Evolutionary conservation across 2,888 invertebrate species (phyloP), one percentile per base, ranked within the genome.

Genomic region (Sesamia inferens): DNA sequence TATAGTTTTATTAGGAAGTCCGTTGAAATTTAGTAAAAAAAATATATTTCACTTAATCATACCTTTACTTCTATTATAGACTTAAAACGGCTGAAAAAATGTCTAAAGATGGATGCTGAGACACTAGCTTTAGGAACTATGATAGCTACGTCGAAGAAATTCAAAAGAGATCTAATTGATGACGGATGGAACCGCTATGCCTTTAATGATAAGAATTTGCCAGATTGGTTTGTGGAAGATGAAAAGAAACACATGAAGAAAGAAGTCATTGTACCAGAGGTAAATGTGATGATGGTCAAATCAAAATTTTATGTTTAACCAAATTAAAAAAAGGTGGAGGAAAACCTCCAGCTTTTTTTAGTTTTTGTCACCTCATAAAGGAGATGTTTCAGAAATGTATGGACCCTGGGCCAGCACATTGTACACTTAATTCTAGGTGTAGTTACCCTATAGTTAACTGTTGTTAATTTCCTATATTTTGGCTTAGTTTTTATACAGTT

Each of bases 181-280:
- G 97, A 97, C 67, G 99, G 98, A 0, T 99, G 99, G 98, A 99
- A 99, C 94, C 97, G 99, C 86, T 99, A 98, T 91, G 97, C 98
- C 5, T 99, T 98, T 91, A 99, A 99, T 90, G 99, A 99, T 92
- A 97, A 97, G 2, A 97, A 98, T 91, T 96, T 99, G 65, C 99
- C 99, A 0, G 98, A 98, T 86, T 99, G 99, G 99, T 99, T 99
- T 94, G 97, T 97, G 0, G 97, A 98, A 76, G 99, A 99, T 88
- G 99, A 99, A 93, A 97, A 97, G 79, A 98, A 98, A 91, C 99
- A 99, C 89, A 98, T 98, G 98, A 97, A 96, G 84, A 98, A 98
- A 90, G 97, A 97, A 74, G 95, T 98, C 14, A 98, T 98, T 5
- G 98, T 99, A 51, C 98, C 99, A 8, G 98, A 98, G 94, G 98